Conservation (phyloP, 1,140 invertebrate genomes). For the Adelges cooleyi region DNA sequence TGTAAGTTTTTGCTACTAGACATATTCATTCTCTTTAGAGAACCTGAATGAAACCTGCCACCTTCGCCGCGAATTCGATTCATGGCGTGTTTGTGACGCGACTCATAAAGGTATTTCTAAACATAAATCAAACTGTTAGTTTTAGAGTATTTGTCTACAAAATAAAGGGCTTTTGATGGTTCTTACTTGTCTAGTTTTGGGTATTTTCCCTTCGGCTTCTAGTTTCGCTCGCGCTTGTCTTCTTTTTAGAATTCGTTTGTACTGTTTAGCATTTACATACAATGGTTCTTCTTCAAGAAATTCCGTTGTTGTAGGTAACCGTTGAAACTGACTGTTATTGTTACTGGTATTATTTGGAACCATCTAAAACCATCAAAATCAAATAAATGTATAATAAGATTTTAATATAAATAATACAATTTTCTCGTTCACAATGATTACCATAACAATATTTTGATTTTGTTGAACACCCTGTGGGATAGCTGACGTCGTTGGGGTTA, state of each 20-base stretch:
- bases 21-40: constrained; percentile 44
- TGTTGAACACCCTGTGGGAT: constrained; percentile 41
- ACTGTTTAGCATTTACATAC: constrained; percentile 98
- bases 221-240: constrained; percentile 81
- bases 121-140: constrained; percentile 34
- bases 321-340: constrained; percentile 43
- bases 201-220: constrained; percentile 86
- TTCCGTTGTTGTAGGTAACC: constrained; percentile 56
- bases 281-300: constrained; percentile 83
- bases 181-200: constrained; percentile 79
- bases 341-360: constrained; percentile 20
- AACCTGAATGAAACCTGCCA: constrained; percentile 82
- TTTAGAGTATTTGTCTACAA: too few relatives aligned
- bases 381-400: background rate
- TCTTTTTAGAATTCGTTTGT: constrained; percentile 81
- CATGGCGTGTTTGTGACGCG: constrained; percentile 93
- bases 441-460: constrained; percentile 52
- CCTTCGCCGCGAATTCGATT: constrained; percentile 93
- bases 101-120: constrained; percentile 98
- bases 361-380: constrained; percentile 21
- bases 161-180: too few relatives aligned
- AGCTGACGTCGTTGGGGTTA: constrained; percentile 40
- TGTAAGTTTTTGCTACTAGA: constrained; percentile 6
- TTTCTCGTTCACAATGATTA: constrained; percentile 33
- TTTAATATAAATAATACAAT: background rate